phyloP scores from a whole-genome alignment of 1,140 invertebrate genomes.

The Ceratina calcarata region DNA sequence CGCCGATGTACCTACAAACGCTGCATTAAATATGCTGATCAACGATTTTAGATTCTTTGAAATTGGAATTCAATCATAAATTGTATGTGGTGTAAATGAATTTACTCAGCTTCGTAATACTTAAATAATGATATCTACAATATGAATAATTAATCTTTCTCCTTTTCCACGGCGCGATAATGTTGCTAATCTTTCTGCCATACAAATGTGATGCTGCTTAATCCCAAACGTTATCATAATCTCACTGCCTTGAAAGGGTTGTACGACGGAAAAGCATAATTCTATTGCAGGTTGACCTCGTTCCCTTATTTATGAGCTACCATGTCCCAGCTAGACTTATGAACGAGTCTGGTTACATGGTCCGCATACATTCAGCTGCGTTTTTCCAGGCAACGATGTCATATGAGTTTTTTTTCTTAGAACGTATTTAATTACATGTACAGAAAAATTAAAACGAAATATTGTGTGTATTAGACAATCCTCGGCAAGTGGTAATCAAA shows the following conservation, averaged over 20 bases:
- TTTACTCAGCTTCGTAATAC: no score
- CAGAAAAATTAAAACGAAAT: no score
- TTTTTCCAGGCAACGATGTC: slow-evolving; percentile 31
- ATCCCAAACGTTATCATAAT: slow-evolving; percentile 4
- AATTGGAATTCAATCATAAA: no score
- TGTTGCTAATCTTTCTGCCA: neutral
- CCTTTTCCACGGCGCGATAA: neutral
- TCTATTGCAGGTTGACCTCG: neutral
- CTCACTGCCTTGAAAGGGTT: neutral
- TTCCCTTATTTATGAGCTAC: neutral
- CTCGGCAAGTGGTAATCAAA: neutral
- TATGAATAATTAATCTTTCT: neutral
- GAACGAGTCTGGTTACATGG: slow-evolving; percentile 10
- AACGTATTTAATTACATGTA: slow-evolving; percentile 44
- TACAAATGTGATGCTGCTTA: neutral
- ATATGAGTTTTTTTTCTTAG: neutral
- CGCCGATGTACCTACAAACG: no score
- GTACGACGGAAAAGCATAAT: neutral
- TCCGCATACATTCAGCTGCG: neutral
- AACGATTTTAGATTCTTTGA: no score
- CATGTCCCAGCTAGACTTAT: slow-evolving; percentile 11
- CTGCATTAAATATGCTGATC: no score
- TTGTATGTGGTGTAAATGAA: no score
- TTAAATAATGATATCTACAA: no score
- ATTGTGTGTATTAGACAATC: slow-evolving; percentile 11